Conservation (phyloP, 2,888 invertebrate genomes). For the Pediacus dermestoides region DNA sequence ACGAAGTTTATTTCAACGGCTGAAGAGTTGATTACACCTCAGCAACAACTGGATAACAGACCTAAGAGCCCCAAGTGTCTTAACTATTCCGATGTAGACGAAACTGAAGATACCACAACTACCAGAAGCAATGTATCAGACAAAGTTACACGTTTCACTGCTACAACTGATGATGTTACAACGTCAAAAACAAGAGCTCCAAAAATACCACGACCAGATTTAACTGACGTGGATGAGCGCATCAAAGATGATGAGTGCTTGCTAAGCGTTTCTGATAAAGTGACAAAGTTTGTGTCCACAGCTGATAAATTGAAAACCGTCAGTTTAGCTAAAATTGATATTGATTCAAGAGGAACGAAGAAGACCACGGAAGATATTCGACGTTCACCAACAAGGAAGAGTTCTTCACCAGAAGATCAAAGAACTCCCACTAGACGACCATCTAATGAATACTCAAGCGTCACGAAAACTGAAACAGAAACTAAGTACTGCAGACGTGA, state of each 20-base stretch:
- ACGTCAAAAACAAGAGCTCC: conserved; percentile 21
- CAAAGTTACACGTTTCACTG: conserved; percentile 52
- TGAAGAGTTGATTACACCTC: conserved; percentile 41
- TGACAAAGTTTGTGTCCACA: conserved; percentile 60
- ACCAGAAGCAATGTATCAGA: conserved; percentile 49
- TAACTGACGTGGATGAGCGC: conserved; percentile 32
- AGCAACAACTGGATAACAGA: conserved; percentile 31
- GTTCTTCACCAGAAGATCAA: conserved; percentile 16
- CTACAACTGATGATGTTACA: conserved; percentile 27
- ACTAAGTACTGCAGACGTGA: conserved; percentile 19
- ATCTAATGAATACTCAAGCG: conserved; percentile 26
- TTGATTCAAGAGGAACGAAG: background rate
- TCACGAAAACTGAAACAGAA: conserved; percentile 22
- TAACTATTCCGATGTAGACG: conserved; percentile 37
- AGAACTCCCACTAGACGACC: conserved; percentile 34
- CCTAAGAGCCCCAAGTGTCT: conserved; percentile 42
- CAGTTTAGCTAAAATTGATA: no score
- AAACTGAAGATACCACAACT: conserved; percentile 50
- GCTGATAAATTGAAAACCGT: conserved; percentile 55
- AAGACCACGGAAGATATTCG: background rate
- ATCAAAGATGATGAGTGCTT: conserved; percentile 55
- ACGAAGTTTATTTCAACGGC: conserved; percentile 61
- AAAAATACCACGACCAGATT: conserved; percentile 29
- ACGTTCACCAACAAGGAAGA: conserved; percentile 12
- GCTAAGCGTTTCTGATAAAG: conserved; percentile 64